These are phyloP conservation scores for Laticauda colubrina DNA, from an alignment of 2,113 vertebrate species.

Conservation along the genomic window DNA sequence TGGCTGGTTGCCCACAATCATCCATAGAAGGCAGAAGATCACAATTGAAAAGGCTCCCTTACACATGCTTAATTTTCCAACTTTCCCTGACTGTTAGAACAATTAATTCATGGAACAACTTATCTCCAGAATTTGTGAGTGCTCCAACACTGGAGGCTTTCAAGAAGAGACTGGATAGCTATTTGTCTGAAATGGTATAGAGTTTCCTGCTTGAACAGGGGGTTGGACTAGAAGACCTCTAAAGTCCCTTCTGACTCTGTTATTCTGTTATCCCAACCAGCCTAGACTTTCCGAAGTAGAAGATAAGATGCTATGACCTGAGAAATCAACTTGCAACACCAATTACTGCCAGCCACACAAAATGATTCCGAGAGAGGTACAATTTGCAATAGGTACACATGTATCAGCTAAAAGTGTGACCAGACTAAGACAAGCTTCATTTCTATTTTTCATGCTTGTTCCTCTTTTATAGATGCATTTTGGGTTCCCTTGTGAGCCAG, in stretches of 20 bases:
- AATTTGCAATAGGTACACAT: background rate
- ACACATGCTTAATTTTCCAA: background rate
- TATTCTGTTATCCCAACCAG: background rate
- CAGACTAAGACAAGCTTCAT: background rate
- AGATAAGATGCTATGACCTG: background rate
- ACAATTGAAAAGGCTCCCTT: background rate
- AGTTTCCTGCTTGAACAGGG: no score
- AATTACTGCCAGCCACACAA: background rate
- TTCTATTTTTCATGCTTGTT: background rate
- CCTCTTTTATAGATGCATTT: background rate
- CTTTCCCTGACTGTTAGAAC: no score
- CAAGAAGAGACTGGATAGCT: no score
- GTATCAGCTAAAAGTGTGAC: background rate
- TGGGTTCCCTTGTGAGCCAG: background rate
- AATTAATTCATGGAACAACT: no score
- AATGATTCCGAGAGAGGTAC: background rate
- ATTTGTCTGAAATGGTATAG: no score
- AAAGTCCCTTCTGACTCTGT: background rate
- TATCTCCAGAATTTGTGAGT: no score
- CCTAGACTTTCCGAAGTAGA: background rate
- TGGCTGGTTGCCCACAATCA: background rate
- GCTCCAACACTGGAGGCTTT: no score
- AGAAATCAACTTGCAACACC: background rate
- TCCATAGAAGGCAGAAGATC: background rate
- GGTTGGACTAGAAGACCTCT: no score